phyloP scores from a whole-genome alignment of 2,888 invertebrate genomes.

The Protodeltote pygarga region DNA sequence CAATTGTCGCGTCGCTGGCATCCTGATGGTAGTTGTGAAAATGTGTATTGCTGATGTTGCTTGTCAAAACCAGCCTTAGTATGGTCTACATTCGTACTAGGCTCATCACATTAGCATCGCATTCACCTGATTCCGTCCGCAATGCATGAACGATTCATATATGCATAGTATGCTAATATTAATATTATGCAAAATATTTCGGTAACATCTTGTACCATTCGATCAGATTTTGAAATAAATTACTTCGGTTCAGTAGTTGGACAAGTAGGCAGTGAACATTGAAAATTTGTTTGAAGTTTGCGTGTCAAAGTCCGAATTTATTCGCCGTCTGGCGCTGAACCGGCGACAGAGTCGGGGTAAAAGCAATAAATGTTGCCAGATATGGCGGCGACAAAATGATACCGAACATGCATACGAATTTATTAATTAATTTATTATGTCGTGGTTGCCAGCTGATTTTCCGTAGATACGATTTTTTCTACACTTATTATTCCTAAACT shows the following conservation, averaged over 20 bases:
- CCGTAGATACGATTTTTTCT: too few relatives aligned
- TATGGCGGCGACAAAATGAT: constrained; percentile 26
- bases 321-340: constrained; percentile 1
- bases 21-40: too few relatives aligned
- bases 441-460: neutral
- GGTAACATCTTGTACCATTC: constrained; percentile 36
- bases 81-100: too few relatives aligned
- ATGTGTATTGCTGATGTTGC: too few relatives aligned
- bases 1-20: too few relatives aligned
- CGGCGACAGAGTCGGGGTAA: neutral
- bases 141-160: neutral
- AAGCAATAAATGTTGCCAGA: constrained; percentile 22
- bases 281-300: constrained; percentile 4
- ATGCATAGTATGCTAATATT: constrained; percentile 2
- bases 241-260: constrained; percentile 11
- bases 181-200: constrained; percentile 16
- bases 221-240: constrained; percentile 12
- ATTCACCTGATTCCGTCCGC: too few relatives aligned
- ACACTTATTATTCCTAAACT: too few relatives aligned
- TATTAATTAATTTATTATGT: constrained; percentile 21
- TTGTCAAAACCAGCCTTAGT: too few relatives aligned
- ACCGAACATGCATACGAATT: constrained; percentile 30
- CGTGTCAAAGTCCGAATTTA: constrained; percentile 24
- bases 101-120: too few relatives aligned
- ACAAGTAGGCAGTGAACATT: constrained; percentile 1